Percentiles rank a stretch among this genome's conserved stretches.
These are phyloP conservation scores for Hipposideros larvatus DNA, from an alignment of 2,797 vertebrate genomes.

Conservation along the genomic window DNA sequence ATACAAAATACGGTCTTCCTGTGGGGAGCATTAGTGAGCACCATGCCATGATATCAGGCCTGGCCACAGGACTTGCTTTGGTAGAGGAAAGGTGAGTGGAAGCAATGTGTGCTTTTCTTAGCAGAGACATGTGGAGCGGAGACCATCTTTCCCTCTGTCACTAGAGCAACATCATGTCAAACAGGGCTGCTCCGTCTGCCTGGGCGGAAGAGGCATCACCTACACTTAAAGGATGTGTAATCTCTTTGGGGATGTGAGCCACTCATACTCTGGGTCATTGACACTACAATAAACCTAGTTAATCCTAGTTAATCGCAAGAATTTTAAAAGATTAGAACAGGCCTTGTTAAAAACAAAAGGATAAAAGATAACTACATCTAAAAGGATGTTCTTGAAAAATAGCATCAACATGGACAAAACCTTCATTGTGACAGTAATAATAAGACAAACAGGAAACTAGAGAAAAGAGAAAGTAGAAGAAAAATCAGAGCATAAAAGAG, in stretches of 20 bases:
- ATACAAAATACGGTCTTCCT: neutral
- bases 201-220: neutral
- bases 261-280: neutral
- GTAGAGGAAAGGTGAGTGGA: neutral
- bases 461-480: neutral
- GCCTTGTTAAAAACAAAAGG: neutral
- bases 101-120: neutral
- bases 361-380: neutral
- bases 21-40: neutral
- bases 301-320: neutral
- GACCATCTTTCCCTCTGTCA: neutral
- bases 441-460: neutral
- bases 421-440: neutral
- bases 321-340: neutral
- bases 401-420: neutral
- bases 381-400: constrained; percentile 1
- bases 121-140: neutral
- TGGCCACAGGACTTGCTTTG: neutral
- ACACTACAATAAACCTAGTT: neutral
- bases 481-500: neutral
- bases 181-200: neutral
- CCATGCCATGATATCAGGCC: neutral
- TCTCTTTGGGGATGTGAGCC: neutral
- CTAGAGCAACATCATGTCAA: neutral
- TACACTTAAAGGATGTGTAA: neutral